These are phyloP conservation scores for Machimus atricapillus DNA, from an alignment of 2,888 invertebrate genomes.

Conservation along the genomic window DNA sequence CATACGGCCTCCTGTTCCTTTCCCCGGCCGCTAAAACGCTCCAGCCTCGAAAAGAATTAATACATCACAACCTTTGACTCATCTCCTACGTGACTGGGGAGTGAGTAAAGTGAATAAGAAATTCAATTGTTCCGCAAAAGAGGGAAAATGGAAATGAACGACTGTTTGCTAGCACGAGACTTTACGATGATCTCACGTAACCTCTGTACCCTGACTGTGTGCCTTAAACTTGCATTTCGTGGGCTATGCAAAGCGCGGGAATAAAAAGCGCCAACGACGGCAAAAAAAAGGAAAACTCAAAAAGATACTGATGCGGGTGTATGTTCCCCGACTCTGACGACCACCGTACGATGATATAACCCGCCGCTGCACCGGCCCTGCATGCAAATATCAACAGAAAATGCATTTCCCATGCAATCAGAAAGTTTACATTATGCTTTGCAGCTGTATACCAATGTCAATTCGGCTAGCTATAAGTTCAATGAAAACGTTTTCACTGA, in stretches of 20 bases:
- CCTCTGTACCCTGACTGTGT: neutral
- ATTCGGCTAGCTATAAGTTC: constrained; percentile 19
- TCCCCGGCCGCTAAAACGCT: neutral
- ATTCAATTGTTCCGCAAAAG: constrained; percentile 16
- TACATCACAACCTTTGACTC: constrained; percentile 6
- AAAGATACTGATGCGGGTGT: neutral
- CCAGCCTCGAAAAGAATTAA: neutral
- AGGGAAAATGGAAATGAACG: neutral
- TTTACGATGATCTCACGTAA: constrained; percentile 12
- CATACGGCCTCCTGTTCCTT: neutral
- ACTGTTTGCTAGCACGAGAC: neutral
- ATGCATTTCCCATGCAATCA: constrained; percentile 28
- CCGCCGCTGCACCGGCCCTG: neutral
- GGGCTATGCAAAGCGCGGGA: neutral
- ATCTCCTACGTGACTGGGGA: constrained; percentile 2
- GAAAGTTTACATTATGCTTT: constrained; percentile 8
- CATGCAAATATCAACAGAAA: constrained; percentile 28
- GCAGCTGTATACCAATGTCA: constrained; percentile 6
- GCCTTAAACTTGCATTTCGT: constrained; percentile 21
- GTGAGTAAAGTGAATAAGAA: constrained; percentile 3
- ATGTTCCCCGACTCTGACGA: neutral
- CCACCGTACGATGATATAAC: neutral
- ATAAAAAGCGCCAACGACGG: neutral
- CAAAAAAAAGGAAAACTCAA: neutral
- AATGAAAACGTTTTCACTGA: constrained; percentile 22